phyloP scores from a whole-genome alignment of 2,888 invertebrate genomes.

The Sicus ferrugineus region DNA sequence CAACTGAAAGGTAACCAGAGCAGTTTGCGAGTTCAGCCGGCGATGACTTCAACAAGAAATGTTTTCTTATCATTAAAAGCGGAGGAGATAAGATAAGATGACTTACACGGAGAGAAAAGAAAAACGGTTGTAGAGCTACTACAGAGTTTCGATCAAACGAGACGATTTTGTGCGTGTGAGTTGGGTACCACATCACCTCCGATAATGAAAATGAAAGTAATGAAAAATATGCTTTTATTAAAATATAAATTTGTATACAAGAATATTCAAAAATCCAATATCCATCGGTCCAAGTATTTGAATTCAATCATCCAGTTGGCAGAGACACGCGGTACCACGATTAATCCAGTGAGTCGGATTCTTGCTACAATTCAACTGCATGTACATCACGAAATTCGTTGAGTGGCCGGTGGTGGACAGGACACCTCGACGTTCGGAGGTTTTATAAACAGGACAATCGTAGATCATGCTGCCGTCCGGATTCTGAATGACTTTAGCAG shows the following conservation, averaged over 20 bases:
- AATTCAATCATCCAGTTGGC: conserved; percentile 72
- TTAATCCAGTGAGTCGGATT: conserved; percentile 79
- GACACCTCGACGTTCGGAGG: conserved; percentile 76
- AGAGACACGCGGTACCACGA: conserved; percentile 79
- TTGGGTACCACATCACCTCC: too few species aligned
- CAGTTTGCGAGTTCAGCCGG: neutral
- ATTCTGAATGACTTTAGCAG: conserved; percentile 23
- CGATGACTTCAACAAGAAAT: neutral
- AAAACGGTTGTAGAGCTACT: neutral
- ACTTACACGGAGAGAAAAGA: neutral
- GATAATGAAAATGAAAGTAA: too few species aligned
- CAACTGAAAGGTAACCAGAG: neutral
- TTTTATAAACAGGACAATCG: conserved; percentile 81
- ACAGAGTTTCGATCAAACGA: too few species aligned
- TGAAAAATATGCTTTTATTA: too few species aligned
- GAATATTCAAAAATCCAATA: neutral
- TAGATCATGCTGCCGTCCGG: conserved; percentile 64
- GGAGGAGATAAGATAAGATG: neutral
- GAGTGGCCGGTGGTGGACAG: conserved; percentile 85
- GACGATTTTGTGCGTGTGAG: neutral
- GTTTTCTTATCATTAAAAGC: neutral
- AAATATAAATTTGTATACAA: neutral
- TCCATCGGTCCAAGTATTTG: neutral
- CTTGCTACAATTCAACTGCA: conserved; percentile 72
- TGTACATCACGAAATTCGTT: conserved; percentile 83